Evolutionary conservation across 1,140 invertebrate species (phyloP).

Genomic region (Bactericera cockerelli): DNA sequence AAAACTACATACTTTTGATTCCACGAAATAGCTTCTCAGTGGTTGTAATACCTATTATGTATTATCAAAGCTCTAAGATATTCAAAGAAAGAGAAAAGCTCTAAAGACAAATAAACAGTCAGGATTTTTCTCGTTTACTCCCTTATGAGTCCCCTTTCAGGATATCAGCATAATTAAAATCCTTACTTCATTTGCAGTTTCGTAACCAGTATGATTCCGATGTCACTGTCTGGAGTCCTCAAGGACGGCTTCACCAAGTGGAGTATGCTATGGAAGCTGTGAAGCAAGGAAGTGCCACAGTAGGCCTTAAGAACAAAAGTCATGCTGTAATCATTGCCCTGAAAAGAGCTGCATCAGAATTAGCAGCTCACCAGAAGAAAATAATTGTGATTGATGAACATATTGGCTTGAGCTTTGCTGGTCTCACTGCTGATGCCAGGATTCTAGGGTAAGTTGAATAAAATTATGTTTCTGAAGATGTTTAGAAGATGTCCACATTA

Average conservation of each 20-base stretch:
- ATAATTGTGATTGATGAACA: constrained; percentile 92
- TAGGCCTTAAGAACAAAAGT: constrained; percentile 85
- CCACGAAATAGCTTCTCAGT: too few relatives aligned
- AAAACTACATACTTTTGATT: too few relatives aligned
- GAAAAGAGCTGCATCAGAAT: constrained; percentile 88
- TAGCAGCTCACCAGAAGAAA: constrained; percentile 95
- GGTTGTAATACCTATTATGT: too few relatives aligned
- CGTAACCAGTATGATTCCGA: constrained; percentile 99
- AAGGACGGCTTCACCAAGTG: constrained; percentile 77
- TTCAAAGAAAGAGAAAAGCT: too few relatives aligned
- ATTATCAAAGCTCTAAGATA: too few relatives aligned
- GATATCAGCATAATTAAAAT: too few relatives aligned
- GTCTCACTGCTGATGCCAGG: constrained; percentile 92
- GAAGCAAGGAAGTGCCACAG: constrained; percentile 90
- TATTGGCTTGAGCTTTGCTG: constrained; percentile 89
- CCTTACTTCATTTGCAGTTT: too few relatives aligned
- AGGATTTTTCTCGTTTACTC: too few relatives aligned
- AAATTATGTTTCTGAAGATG: too few relatives aligned
- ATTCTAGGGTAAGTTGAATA: constrained; percentile 68
- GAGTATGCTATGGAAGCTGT: constrained; percentile 99
- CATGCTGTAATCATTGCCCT: constrained; percentile 88
- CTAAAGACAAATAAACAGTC: too few relatives aligned
- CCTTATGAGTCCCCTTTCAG: too few relatives aligned
- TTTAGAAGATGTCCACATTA: too few relatives aligned
- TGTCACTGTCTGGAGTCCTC: constrained; percentile 98